A percentile compares a stretch with the other conserved stretches of the same genome.
These are phyloP conservation scores for Alviniconcha marisindica DNA, from an alignment of 1,140 invertebrate genomes.

Conservation along the genomic window DNA sequence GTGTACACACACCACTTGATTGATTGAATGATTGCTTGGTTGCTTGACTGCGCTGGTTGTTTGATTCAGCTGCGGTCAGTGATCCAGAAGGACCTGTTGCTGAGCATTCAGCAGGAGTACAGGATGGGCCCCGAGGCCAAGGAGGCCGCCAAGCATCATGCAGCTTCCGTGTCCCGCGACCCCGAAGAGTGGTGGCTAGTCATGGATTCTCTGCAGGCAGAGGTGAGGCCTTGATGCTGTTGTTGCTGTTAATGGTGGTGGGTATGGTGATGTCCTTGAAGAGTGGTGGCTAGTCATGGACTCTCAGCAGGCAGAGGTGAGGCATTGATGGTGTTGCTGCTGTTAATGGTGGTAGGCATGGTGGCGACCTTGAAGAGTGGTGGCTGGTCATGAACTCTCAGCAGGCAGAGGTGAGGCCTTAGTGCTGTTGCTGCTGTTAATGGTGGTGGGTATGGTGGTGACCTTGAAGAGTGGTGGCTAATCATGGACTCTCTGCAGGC, in stretches of 20 bases:
- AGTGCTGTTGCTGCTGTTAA: too few species aligned
- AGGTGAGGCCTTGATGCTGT: conserved; percentile 66
- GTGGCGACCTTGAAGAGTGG: too few species aligned
- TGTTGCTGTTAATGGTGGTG: too few species aligned
- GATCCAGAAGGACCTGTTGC: conserved; percentile 57
- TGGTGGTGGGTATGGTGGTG: too few species aligned
- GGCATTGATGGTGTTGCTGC: too few species aligned
- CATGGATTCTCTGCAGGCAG: conserved; percentile 60
- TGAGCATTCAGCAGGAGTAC: conserved; percentile 61
- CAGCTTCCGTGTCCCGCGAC: conserved; percentile 12
- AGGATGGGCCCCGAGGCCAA: conserved; percentile 37
- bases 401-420: conserved; percentile 60
- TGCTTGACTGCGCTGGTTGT: too few species aligned
- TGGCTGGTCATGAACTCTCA: conserved; percentile 57
- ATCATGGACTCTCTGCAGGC: conserved; percentile 61
- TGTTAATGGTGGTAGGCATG: too few species aligned
- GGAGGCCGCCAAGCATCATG: background rate
- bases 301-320: conserved; percentile 62
- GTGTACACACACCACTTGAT: too few species aligned
- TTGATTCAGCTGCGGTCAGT: conserved; percentile 51
- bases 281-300: conserved; percentile 56
- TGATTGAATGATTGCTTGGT: too few species aligned
- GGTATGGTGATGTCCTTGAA: conserved; percentile 33
- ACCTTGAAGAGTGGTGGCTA: conserved; percentile 41
- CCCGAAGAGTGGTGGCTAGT: conserved; percentile 46